Base-by-base conservation (phyloP, 2,888 invertebrate species). In the Atethmia centrago region DNA sequence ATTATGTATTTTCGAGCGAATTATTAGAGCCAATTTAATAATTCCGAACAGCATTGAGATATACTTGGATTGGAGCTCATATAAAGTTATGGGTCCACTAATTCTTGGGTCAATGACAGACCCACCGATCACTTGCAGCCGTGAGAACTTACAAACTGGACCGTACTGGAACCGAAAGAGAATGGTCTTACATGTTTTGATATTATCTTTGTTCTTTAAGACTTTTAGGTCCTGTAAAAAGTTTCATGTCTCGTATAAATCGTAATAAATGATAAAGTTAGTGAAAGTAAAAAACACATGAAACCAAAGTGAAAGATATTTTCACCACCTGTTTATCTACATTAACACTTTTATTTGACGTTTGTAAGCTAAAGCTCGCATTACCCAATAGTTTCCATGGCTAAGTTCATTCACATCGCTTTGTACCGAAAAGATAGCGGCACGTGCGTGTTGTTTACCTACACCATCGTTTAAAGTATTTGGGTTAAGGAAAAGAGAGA, bases 61-160 rank as follows among this genome's bases (percentile, higher is more conserved):
- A 71, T 67, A 25, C 40, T 78, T 69, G 40, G 47, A 58, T 80
- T 65, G 49, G 25, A 63, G 69, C 69, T 80, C 71, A 72, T 79
- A 66, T 79, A 71, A 71, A 77, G 76, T 79, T 77, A 74, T 84
- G 74, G 74, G 77, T 81, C 81, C 71, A 80, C 77, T 81, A 86
- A 82, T 80, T 76, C 82, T 78, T 76, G 82, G 90, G 90, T 90
- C 90, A 89, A 89, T 90, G 87, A 88, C 87, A 85, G 85, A 71
- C 81, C 72, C 83, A 79, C 83, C 86, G 80, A 86, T 87, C 84
- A 85, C 82, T 67, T 63, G 76, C 72, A 83, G 77, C 79, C 88
- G 88, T 89, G 90, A 84, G 87, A 87, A 86, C 80, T 78, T 68
- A 74, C 66, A 40, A 42, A 79, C 77, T 77, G 56, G 56, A 76